Base-by-base conservation (phyloP, 1,140 invertebrate species). In the Cephus cinctus region DNA sequence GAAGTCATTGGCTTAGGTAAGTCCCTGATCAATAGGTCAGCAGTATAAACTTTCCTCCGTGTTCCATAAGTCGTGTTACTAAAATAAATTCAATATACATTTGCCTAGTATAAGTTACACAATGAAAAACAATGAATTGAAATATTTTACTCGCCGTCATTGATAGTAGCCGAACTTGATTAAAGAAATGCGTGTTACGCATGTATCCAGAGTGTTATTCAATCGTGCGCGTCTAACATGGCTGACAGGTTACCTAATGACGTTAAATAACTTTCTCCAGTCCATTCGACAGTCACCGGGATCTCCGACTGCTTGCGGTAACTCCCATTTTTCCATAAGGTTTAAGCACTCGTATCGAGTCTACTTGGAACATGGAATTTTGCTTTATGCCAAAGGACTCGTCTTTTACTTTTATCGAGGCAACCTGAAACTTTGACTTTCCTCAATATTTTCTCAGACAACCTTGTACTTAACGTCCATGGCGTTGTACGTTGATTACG, bases 261-360 rank as follows among this genome's bases (percentile, higher is more conserved):
- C 47, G 56, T 58, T 58, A 52, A 54, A 54, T 58, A 53, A 58
- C 56, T 58, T 58, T 58, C 56, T 50, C 56, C 42, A 43, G 54
- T 47, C 44, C 23, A 35, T 43, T n/a, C n/a, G n/a, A n/a, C n/a
- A n/a, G n/a, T 39, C 25, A 36, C 30, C 34, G 25, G 43, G 34
- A 35, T 27, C 11, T 32, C 23, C 12, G 44, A 52, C 46, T 49
- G 44, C 43, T 41, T 46, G 39, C 36, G 14, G 31, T 18, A 5
- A 25, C 45, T 30, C 18, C 46, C 25, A 41, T 35, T 22, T 6
- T 16, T 20, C n/a, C 22, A 5, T 43, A 36, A 47, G 12, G 21
- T 45, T 32, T 52, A 38, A 43, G 38, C 43, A 31, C 47, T 47
- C 47, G 40, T 35, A 25, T 53, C 14, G 8, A 30, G 22, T 39